A percentile compares a stretch with the other conserved stretches of the same genome.
Evolutionary conservation across 2,113 vertebrate species (phyloP).

Genomic region (Colaptes auratus): DNA sequence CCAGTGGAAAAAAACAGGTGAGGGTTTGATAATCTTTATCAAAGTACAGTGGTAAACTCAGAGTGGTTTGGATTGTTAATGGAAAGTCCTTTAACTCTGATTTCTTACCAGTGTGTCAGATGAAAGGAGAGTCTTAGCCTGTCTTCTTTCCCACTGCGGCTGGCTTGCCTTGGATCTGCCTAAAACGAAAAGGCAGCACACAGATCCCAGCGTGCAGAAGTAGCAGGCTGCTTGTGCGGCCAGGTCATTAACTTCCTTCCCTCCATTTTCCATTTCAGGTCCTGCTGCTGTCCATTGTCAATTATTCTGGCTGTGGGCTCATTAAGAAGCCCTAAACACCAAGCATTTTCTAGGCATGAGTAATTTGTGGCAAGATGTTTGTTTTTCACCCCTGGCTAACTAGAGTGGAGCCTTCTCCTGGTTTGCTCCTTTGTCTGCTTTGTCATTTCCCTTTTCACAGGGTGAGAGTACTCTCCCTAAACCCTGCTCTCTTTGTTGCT

Average conservation of each 20-base stretch:
- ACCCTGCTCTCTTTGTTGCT: background rate
- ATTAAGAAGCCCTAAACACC: background rate
- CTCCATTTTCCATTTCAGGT: background rate
- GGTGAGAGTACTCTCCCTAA: background rate
- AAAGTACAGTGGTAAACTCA: background rate
- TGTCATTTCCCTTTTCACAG: background rate
- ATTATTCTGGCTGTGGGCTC: background rate
- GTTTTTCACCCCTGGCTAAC: background rate
- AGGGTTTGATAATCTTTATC: background rate
- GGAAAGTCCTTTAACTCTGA: background rate
- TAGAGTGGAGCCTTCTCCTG: background rate
- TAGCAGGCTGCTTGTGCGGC: background rate
- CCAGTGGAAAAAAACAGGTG: background rate
- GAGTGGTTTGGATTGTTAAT: background rate
- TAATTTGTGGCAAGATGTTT: background rate
- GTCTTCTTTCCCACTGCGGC: background rate
- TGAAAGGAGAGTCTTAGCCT: background rate
- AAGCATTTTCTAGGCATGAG: background rate
- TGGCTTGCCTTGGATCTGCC: background rate
- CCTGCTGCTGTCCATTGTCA: background rate
- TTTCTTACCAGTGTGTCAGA: background rate
- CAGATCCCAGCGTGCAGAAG: background rate
- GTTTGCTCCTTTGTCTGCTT: background rate
- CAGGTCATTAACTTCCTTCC: constrained; percentile 20
- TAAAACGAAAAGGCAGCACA: background rate